Percentiles rank a stretch among this genome's conserved stretches.
phyloP scores from a whole-genome alignment of 2,113 vertebrate genomes.

The Strigops habroptila region DNA sequence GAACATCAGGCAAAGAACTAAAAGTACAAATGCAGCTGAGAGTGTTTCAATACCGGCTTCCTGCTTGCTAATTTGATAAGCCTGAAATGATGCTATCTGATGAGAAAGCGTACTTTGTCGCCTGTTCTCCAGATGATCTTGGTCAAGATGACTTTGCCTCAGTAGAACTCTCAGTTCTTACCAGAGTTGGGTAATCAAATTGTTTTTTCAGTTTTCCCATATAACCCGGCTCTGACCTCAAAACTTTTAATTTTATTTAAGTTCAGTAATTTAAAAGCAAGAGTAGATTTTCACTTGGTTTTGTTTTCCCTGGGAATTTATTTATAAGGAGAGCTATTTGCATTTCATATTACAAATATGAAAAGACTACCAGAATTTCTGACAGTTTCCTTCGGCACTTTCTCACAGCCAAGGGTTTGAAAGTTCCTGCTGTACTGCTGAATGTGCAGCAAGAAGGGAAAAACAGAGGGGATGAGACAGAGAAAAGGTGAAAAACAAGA shows the following conservation, averaged over 20 bases:
- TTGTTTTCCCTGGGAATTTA: background rate
- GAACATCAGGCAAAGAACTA: background rate
- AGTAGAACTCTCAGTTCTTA: background rate
- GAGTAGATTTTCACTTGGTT: background rate
- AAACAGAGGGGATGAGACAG: background rate
- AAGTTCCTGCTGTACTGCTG: background rate
- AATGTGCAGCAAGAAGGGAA: background rate
- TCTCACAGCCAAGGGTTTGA: background rate
- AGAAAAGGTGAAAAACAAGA: background rate
- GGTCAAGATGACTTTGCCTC: background rate
- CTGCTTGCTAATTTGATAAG: conserved; percentile 24
- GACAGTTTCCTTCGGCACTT: background rate
- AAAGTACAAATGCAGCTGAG: background rate
- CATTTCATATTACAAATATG: background rate
- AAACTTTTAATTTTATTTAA: background rate
- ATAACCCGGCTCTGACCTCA: background rate
- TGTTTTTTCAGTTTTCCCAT: background rate
- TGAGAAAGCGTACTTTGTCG: background rate
- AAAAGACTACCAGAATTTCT: background rate
- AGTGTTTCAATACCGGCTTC: background rate
- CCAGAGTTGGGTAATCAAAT: background rate
- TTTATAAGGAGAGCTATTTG: background rate
- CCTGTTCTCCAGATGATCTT: background rate
- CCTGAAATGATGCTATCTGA: background rate
- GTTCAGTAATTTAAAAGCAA: background rate